phyloP scores from a whole-genome alignment of 2,113 vertebrate species.

The Pterophyllum scalare region DNA sequence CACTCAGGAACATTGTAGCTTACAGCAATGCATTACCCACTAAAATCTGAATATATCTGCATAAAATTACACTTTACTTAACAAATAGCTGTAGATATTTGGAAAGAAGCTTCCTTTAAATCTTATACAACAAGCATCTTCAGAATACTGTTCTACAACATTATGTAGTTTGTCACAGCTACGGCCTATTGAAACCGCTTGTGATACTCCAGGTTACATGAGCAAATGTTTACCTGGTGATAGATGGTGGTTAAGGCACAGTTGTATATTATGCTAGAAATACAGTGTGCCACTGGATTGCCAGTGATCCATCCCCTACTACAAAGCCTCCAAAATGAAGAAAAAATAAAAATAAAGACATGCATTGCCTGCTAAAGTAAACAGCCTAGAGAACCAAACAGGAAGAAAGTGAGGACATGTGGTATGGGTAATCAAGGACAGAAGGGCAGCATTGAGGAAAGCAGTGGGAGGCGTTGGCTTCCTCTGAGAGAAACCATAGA shows the following conservation, averaged over 20 bases:
- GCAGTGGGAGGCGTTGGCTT: slow-evolving; percentile 40
- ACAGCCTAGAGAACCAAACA: background rate
- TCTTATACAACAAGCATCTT: background rate
- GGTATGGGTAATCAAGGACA: slow-evolving; percentile 46
- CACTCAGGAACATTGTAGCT: background rate
- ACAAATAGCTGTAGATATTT: background rate
- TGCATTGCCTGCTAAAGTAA: background rate
- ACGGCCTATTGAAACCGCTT: background rate
- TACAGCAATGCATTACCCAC: background rate
- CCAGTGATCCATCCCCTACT: background rate
- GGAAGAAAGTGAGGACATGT: slow-evolving; percentile 31
- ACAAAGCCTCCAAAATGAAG: background rate
- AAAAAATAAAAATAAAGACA: background rate
- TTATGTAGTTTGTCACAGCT: background rate
- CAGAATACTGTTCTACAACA: background rate
- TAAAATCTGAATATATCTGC: slow-evolving; percentile 1
- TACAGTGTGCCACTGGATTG: background rate
- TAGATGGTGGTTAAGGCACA: background rate
- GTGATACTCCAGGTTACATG: background rate
- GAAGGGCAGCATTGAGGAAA: slow-evolving; percentile 31
- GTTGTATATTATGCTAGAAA: background rate
- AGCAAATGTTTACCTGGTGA: background rate
- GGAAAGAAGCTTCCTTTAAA: background rate
- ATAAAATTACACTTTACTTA: background rate
- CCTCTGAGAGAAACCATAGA: slow-evolving; percentile 47